phyloP scores from a whole-genome alignment of 2,888 invertebrate species.

The Desoria tigrina region DNA sequence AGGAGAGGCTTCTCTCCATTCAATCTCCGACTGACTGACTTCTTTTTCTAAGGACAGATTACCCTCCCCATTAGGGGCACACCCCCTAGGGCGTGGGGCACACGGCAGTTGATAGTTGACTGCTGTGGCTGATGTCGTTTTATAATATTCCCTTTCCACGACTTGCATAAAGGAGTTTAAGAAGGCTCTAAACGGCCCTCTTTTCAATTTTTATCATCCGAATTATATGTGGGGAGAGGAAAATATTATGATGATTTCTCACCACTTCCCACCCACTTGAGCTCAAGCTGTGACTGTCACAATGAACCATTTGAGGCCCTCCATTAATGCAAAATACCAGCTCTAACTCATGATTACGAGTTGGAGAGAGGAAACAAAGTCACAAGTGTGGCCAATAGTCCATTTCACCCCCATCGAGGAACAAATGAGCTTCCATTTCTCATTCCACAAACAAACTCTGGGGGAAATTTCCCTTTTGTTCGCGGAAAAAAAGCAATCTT shows the following conservation, averaged over 20 bases:
- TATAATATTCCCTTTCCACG: too few relatives aligned
- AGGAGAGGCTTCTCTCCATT: too few relatives aligned
- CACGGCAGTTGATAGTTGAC: too few relatives aligned
- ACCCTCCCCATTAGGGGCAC: too few relatives aligned
- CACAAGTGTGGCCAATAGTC: conserved; percentile 36
- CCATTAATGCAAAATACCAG: conserved; percentile 11
- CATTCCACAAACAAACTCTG: conserved; percentile 30
- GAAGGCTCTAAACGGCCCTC: conserved; percentile 5
- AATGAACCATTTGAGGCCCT: too few relatives aligned
- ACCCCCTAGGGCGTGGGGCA: too few relatives aligned
- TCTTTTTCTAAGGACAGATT: too few relatives aligned
- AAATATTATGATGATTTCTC: conserved; percentile 10
- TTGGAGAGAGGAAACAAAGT: conserved; percentile 7
- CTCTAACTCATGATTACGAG: conserved; percentile 11
- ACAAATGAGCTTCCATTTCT: conserved; percentile 45
- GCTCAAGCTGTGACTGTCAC: neutral
- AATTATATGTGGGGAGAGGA: conserved; percentile 10
- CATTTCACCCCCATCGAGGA: conserved; percentile 42
- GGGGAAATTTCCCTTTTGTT: neutral
- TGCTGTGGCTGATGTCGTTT: too few relatives aligned
- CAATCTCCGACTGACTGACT: too few relatives aligned
- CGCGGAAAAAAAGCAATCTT: too few relatives aligned
- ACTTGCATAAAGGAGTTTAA: too few relatives aligned
- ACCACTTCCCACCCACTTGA: conserved; percentile 10
- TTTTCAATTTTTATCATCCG: conserved; percentile 22